phyloP scores from a whole-genome alignment of 2,888 invertebrate genomes.

The Eilema depressum region DNA sequence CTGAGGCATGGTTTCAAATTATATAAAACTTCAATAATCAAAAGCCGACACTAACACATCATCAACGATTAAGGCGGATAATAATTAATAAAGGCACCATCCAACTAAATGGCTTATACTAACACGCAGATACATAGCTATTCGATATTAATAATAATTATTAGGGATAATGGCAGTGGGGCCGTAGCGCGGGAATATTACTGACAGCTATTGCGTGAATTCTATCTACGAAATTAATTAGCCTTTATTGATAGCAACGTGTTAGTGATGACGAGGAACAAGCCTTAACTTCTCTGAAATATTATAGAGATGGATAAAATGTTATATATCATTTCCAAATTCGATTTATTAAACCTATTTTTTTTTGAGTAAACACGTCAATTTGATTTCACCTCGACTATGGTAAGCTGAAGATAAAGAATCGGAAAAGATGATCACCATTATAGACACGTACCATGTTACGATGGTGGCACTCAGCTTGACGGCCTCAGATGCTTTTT shows the following conservation, averaged over 20 bases:
- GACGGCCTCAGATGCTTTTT: too few relatives aligned
- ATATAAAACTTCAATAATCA: background rate
- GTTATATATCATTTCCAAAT: too few relatives aligned
- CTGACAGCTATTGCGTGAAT: constrained; percentile 12
- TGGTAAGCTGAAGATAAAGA: too few relatives aligned
- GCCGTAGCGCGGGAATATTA: constrained; percentile 14
- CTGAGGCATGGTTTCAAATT: background rate
- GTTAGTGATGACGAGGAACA: background rate
- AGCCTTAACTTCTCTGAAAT: background rate
- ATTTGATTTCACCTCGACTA: too few relatives aligned
- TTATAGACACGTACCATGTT: too few relatives aligned
- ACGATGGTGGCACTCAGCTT: too few relatives aligned
- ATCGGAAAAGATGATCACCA: too few relatives aligned
- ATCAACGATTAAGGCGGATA: constrained; percentile 8
- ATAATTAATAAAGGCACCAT: constrained; percentile 31
- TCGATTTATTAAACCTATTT: too few relatives aligned
- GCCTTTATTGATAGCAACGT: constrained; percentile 17
- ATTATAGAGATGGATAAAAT: background rate
- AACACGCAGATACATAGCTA: constrained; percentile 23
- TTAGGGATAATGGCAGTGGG: constrained; percentile 28
- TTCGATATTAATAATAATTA: constrained; percentile 44
- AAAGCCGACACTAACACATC: constrained; percentile 11
- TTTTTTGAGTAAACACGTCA: too few relatives aligned
- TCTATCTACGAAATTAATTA: constrained; percentile 15
- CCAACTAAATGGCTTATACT: constrained; percentile 30